Base-by-base conservation (phyloP, 2,888 invertebrate genomes). In the Clunio marinus region DNA sequence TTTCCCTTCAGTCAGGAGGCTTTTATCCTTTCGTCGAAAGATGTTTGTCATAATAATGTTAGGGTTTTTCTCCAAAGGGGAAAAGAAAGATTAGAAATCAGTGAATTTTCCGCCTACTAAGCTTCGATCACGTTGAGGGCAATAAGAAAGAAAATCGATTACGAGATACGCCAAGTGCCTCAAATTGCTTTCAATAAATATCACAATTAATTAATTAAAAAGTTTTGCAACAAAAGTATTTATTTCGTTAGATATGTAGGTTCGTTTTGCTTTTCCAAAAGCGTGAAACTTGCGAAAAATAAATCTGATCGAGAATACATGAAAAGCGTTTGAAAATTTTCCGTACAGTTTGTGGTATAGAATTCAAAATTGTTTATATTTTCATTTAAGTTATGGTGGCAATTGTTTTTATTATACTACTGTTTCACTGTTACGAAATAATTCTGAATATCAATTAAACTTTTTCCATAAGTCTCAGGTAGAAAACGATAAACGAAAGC, bases 401-500 rank as follows among this genome's bases (percentile, higher is more conserved):
- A n/a, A 28, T 8, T 13, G 25, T n/a, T 15, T 25, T 27, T 24
- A 25, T 27, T 10, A 28, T 10, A 27, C 27, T 58, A 28, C 27
- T 13, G 27, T n/a, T 58, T 41, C 41, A 41, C n/a, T 46, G 37
- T 69, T 45, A 25, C 72, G 72, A 82, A 83, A 73, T 77, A 75
- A 17, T 75, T 73, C 73, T 83, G 82, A 69, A 85, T 84, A 72
- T 84, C 82, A 13, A 73, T 73, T 71, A 84, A 82, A 59, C 77
- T 81, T 75, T 82, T 83, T 1, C 83, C 82, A 24, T 83, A 75
- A 1, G 84, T 84, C 76, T 84, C 84, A 1, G 85, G 84, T 62
- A 84, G 72, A 72, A 78, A 82, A 20, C 81, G 73, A 71, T 80
- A 81, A 51, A 83, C 75, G 73, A 81, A 82, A 20, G 73, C 71